These are phyloP conservation scores for Tarsius wallacei DNA, from an alignment of 2,797 vertebrate genomes.

Conservation along the genomic window DNA sequence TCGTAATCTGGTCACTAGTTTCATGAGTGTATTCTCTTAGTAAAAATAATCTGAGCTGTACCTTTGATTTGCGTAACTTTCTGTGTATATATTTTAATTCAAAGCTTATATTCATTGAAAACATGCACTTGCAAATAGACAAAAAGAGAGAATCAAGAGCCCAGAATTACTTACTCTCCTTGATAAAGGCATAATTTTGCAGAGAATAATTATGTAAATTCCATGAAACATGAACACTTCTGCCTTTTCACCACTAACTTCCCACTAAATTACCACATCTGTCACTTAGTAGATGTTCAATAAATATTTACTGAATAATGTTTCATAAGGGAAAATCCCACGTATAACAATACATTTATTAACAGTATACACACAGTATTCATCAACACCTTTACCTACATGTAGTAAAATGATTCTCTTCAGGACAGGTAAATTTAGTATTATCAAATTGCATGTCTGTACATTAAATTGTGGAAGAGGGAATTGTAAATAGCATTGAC, in stretches of 20 bases:
- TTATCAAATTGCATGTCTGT: background rate
- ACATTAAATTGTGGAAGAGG: slow-evolving; percentile 23
- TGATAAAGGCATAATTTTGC: slow-evolving; percentile 25
- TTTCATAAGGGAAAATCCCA: slow-evolving; percentile 53
- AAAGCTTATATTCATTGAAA: slow-evolving; percentile 31
- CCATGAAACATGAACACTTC: background rate
- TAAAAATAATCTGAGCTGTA: slow-evolving; percentile 30
- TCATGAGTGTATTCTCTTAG: background rate
- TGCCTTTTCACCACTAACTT: background rate
- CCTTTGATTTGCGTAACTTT: background rate
- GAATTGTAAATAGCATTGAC: slow-evolving; percentile 41
- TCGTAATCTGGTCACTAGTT: background rate
- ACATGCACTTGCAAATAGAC: background rate
- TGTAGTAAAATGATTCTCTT: slow-evolving; percentile 54
- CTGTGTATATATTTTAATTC: background rate
- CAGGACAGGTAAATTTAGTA: slow-evolving; percentile 38
- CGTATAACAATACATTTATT: background rate
- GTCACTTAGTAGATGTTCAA: background rate
- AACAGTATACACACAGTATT: background rate
- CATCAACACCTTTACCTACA: background rate
- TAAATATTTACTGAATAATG: slow-evolving; percentile 38
- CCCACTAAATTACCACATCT: background rate
- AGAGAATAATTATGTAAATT: background rate
- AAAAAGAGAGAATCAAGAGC: slow-evolving; percentile 35
- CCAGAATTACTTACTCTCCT: slow-evolving; percentile 41